Evolutionary conservation across 1,140 invertebrate genomes (phyloP).

Genomic region (Leptoteleia sp.): DNA sequence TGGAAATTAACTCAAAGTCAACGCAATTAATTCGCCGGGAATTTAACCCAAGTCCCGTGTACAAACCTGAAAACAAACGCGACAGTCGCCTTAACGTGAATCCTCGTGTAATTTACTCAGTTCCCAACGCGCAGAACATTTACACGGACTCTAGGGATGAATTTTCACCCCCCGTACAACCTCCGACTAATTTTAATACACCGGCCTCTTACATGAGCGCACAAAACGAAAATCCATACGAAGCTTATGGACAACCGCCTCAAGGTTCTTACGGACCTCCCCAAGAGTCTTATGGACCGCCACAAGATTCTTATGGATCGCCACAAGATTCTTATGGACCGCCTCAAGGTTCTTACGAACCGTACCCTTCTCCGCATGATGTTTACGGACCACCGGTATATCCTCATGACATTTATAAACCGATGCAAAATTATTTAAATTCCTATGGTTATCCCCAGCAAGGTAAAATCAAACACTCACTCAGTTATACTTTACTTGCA

Average conservation of each 20-base stretch:
- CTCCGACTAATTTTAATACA: constrained; percentile 12
- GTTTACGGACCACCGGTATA: constrained; percentile 81
- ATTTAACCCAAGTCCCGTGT: constrained; percentile 60
- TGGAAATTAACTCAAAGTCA: constrained; percentile 59
- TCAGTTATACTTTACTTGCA: neutral
- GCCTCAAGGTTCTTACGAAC: constrained; percentile 1
- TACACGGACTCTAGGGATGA: constrained; percentile 8
- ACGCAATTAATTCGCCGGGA: constrained; percentile 68
- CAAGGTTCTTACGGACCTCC: constrained; percentile 36
- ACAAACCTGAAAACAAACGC: constrained; percentile 20
- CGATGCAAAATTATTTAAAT: constrained; percentile 5
- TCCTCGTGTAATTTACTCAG: constrained; percentile 17
- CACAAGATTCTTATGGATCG: constrained; percentile 67
- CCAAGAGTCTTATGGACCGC: constrained; percentile 79
- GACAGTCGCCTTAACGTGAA: neutral
- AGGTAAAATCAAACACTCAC: constrained; percentile 29
- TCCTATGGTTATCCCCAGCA: constrained; percentile 26
- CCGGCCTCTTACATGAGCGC: neutral
- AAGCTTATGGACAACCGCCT: constrained; percentile 20
- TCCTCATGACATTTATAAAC: constrained; percentile 9
- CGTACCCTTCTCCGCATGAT: constrained; percentile 40
- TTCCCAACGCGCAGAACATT: neutral
- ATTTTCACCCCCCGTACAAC: constrained; percentile 37
- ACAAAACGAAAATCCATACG: constrained; percentile 8
- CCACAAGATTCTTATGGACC: constrained; percentile 15